Conservation (phyloP, 2,113 vertebrate genomes). For the Regulus satrapa region DNA sequence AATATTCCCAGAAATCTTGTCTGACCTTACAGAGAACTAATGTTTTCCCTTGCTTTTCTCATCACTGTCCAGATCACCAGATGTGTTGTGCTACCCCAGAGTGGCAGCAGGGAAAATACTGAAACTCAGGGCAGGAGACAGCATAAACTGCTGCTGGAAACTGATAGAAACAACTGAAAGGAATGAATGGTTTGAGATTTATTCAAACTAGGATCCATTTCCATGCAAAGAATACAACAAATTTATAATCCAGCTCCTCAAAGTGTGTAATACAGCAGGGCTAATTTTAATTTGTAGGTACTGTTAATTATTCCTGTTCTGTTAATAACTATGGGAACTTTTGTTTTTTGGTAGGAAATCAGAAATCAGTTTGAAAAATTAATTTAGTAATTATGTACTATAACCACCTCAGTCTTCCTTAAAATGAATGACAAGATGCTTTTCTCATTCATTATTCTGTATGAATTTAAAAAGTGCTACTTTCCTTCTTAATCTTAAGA, state of each 20-base stretch:
- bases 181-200: not conserved
- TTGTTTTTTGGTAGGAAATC: not conserved
- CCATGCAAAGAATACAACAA: not conserved
- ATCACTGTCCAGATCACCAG: not conserved
- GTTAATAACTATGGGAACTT: not conserved
- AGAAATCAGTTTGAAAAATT: slow-evolving; percentile 17
- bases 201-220: not conserved
- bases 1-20: not conserved
- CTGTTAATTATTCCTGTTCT: not conserved
- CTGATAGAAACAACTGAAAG: not conserved
- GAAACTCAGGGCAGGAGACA: not conserved
- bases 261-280: not conserved
- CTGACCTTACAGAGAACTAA: not conserved
- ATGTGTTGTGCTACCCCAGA: not conserved
- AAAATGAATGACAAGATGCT: not conserved
- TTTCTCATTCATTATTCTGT: not conserved
- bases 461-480: not conserved
- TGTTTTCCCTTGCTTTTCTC: not conserved
- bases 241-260: not conserved
- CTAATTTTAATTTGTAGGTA: not conserved
- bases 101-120: not conserved
- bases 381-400: not conserved
- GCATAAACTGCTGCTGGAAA: not conserved
- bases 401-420: not conserved
- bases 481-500: not conserved